These are phyloP conservation scores for Cryptocephalus primarius DNA, from an alignment of 2,888 invertebrate genomes.

Conservation along the genomic window DNA sequence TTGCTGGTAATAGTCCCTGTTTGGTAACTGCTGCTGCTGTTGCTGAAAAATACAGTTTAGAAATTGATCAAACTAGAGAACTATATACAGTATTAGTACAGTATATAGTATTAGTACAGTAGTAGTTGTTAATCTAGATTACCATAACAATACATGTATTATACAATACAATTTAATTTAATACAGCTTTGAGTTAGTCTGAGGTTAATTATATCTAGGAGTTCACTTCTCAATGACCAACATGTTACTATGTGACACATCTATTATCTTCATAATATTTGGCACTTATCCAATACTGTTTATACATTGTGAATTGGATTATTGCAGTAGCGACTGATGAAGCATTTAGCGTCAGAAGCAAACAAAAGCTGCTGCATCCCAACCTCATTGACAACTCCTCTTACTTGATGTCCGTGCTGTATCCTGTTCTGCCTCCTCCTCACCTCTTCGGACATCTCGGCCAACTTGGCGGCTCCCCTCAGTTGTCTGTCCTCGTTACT, in stretches of 20 bases:
- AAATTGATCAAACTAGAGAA: not conserved
- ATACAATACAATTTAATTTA: too few relatives aligned
- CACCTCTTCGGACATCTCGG: slow-evolving; percentile 72
- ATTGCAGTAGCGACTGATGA: not conserved
- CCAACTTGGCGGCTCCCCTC: slow-evolving; percentile 52
- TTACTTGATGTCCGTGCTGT: slow-evolving; percentile 5
- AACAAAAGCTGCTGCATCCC: not conserved
- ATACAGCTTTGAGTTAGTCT: too few relatives aligned
- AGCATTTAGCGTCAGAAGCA: too few relatives aligned
- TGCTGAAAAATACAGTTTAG: slow-evolving; percentile 7
- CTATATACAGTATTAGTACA: too few relatives aligned
- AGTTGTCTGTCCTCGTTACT: slow-evolving; percentile 19
- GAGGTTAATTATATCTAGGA: too few relatives aligned
- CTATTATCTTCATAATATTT: too few relatives aligned
- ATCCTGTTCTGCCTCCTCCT: slow-evolving; percentile 46
- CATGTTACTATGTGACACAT: too few relatives aligned
- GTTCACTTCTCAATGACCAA: too few relatives aligned
- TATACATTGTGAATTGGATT: not conserved
- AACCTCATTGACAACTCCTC: slow-evolving; percentile 1
- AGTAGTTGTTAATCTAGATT: too few relatives aligned
- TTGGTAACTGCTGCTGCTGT: slow-evolving; percentile 17
- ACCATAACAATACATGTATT: too few relatives aligned
- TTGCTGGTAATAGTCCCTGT: slow-evolving; percentile 5
- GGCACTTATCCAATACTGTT: too few relatives aligned
- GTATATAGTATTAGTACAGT: too few relatives aligned